Evolutionary conservation across 2,888 invertebrate genomes (phyloP).

Genomic region (Chromoteleia sp.): DNA sequence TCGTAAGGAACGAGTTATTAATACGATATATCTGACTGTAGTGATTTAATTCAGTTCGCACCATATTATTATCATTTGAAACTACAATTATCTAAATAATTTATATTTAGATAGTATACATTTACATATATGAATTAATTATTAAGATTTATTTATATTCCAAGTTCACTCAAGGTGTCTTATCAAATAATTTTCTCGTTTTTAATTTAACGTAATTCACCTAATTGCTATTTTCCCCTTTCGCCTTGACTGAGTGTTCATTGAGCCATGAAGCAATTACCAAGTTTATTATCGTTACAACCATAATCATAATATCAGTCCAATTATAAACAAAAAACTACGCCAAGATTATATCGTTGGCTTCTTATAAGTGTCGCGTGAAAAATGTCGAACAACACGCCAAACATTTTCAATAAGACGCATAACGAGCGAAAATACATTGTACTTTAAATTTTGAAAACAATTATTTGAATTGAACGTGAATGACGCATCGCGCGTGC

Average conservation of each 20-base stretch:
- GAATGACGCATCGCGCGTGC: slow-evolving; percentile 52
- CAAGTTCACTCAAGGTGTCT: too few relatives aligned
- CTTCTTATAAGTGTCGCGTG: slow-evolving; percentile 7
- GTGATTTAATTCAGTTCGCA: too few relatives aligned
- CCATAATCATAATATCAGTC: slow-evolving; percentile 14
- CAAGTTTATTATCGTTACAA: not conserved
- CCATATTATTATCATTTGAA: too few relatives aligned
- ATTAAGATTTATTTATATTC: too few relatives aligned
- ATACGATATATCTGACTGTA: too few relatives aligned
- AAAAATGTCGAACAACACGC: slow-evolving; percentile 19
- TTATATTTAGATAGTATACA: too few relatives aligned
- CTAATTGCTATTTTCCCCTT: not conserved
- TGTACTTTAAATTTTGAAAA: slow-evolving; percentile 52
- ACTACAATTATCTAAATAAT: too few relatives aligned
- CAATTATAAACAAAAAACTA: slow-evolving; percentile 29
- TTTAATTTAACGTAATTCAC: not conserved
- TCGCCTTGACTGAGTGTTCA: slow-evolving; percentile 5
- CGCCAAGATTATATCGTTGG: slow-evolving; percentile 20
- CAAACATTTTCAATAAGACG: slow-evolving; percentile 16
- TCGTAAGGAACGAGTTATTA: too few relatives aligned
- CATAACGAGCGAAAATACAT: slow-evolving; percentile 39
- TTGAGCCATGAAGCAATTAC: slow-evolving; percentile 36
- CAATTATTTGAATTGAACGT: slow-evolving; percentile 50
- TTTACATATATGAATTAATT: too few relatives aligned
- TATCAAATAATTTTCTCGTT: not conserved